phyloP scores from a whole-genome alignment of 2,888 invertebrate genomes.

The Ophioninae sp. region DNA sequence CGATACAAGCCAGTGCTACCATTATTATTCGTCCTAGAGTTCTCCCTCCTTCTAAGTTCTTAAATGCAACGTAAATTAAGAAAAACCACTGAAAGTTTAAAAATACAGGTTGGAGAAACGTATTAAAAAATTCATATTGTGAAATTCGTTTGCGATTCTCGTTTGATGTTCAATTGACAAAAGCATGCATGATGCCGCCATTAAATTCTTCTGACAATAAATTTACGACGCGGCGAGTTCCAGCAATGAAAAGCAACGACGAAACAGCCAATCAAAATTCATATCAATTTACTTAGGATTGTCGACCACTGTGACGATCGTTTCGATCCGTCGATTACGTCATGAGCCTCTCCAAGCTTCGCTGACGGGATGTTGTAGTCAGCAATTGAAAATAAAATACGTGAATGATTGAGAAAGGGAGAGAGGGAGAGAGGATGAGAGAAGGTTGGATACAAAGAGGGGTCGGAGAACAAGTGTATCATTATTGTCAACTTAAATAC shows the following conservation, averaged over 20 bases:
- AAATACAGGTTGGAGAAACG: too few relatives aligned
- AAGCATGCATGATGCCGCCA: not conserved
- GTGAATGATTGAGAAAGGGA: not conserved
- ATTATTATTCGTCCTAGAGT: constrained; percentile 50
- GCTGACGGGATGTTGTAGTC: not conserved
- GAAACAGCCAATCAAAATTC: not conserved
- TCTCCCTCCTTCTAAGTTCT: not conserved
- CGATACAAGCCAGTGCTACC: constrained; percentile 29
- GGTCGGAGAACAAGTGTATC: constrained; percentile 46
- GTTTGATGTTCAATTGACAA: not conserved
- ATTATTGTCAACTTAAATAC: constrained; percentile 73
- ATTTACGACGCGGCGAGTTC: not conserved
- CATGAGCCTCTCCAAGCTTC: not conserved
- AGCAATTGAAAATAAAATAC: not conserved
- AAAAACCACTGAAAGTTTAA: not conserved
- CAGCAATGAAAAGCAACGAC: not conserved
- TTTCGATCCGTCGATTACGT: constrained; percentile 25
- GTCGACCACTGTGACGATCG: constrained; percentile 8
- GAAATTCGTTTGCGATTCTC: too few relatives aligned
- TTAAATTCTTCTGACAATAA: not conserved
- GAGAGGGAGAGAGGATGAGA: constrained; percentile 24
- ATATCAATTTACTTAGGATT: not conserved
- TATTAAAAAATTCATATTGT: too few relatives aligned
- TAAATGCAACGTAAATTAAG: not conserved
- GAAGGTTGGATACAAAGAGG: not conserved